Evolutionary conservation across 2,888 invertebrate genomes (phyloP).

Genomic region (Heliconius ismenius): DNA sequence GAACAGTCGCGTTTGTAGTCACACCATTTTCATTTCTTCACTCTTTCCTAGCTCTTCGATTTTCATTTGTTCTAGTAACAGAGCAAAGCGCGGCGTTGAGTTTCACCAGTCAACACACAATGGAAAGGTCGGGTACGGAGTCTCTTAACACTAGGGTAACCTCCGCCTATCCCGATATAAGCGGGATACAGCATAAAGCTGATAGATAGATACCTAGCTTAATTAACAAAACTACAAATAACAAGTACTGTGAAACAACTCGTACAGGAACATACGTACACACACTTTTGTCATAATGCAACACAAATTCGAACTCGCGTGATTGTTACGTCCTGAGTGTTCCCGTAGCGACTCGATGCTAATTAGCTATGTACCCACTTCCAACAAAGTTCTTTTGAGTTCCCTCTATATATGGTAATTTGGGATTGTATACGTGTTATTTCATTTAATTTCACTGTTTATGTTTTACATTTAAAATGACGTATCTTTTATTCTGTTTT

Average conservation of each 20-base stretch:
- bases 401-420: slow-evolving; percentile 16
- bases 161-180: no score
- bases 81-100: no score
- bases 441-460: slow-evolving; percentile 3
- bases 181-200: no score
- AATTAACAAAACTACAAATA: slow-evolving; percentile 16
- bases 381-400: slow-evolving; percentile 25
- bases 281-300: slow-evolving; percentile 24
- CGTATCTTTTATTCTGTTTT: not conserved
- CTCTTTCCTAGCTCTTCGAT: no score
- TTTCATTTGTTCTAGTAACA: no score
- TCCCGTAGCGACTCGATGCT: slow-evolving; percentile 20
- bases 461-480: not conserved
- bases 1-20: no score
- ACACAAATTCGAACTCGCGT: slow-evolving; percentile 12
- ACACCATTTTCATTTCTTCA: no score
- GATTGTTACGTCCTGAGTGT: slow-evolving; percentile 21
- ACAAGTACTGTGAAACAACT: not conserved
- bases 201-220: not conserved
- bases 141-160: no score
- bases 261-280: not conserved
- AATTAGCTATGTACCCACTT: slow-evolving; percentile 20
- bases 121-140: no score
- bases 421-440: not conserved
- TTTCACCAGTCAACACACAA: no score